Conservation (phyloP, 1,140 invertebrate genomes). For the Aphelenchoides fujianensis region DNA sequence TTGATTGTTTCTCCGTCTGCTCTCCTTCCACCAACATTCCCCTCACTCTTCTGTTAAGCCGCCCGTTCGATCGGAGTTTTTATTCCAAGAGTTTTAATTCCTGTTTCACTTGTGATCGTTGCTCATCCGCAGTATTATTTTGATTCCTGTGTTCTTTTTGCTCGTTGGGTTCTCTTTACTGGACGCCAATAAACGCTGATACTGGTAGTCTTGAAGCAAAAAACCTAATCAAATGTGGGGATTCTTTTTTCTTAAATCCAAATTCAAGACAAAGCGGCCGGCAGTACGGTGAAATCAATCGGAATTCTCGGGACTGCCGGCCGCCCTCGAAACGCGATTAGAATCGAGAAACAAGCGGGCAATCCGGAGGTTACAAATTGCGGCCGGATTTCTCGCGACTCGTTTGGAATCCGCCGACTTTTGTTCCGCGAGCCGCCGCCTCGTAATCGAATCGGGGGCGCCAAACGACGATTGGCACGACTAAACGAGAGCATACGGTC, state of each 20-base stretch:
- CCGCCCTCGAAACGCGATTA: not conserved
- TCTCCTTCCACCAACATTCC: not conserved
- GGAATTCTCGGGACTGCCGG: not conserved
- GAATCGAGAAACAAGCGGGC: not conserved
- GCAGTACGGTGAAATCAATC: not conserved
- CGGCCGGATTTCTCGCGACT: too few species aligned
- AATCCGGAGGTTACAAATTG: not conserved
- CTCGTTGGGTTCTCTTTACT: not conserved
- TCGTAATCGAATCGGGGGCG: too few species aligned
- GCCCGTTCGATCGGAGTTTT: too few species aligned
- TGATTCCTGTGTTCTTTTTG: not conserved
- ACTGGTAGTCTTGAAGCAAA: not conserved
- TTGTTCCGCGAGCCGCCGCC: too few species aligned
- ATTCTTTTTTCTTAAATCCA: not conserved
- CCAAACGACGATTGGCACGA: too few species aligned
- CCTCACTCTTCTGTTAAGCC: too few species aligned
- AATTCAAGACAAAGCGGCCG: not conserved
- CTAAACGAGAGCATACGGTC: too few species aligned
- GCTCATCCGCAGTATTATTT: not conserved
- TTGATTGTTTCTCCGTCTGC: not conserved
- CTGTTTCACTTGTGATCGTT: not conserved
- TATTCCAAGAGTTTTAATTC: too few species aligned
- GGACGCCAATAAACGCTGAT: conserved; percentile 1
- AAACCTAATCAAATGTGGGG: too few species aligned
- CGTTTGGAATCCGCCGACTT: too few species aligned